phyloP scores from a whole-genome alignment of 2,888 invertebrate species.

The Erpobdella octoculata region DNA sequence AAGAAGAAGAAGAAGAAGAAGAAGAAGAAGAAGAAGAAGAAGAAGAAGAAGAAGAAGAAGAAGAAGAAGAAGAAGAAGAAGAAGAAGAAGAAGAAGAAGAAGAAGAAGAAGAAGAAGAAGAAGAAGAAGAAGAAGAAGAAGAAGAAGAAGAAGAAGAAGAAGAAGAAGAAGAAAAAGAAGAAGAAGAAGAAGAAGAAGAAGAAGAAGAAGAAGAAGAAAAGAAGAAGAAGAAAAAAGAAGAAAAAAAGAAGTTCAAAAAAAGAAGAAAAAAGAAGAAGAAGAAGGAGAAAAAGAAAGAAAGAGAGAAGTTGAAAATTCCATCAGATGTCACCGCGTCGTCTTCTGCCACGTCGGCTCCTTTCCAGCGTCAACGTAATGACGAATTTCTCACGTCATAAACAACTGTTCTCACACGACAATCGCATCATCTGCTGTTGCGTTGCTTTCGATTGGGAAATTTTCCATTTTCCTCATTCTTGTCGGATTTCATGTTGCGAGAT shows the following conservation, averaged over 20 bases:
- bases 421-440: no score
- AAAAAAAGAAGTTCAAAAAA: no score
- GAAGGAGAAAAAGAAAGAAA: not conserved
- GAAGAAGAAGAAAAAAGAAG: conserved; percentile 7
- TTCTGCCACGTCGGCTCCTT: no score
- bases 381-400: no score
- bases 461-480: no score
- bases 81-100: not conserved
- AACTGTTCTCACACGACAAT: no score
- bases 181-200: not conserved
- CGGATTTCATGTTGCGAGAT: no score
- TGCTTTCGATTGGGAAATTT: no score
- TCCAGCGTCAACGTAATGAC: no score
- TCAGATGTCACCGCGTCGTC: no score
- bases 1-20: not conserved
- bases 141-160: not conserved
- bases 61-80: conserved; percentile 3
- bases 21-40: conserved; percentile 7
- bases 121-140: not conserved
- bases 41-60: not conserved
- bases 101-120: not conserved
- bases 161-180: conserved; percentile 4
- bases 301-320: not conserved
- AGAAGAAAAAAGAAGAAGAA: conserved; percentile 4
- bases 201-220: not conserved